Conservation (phyloP, 2,113 vertebrate species). For the Dicentrarchus labrax region DNA sequence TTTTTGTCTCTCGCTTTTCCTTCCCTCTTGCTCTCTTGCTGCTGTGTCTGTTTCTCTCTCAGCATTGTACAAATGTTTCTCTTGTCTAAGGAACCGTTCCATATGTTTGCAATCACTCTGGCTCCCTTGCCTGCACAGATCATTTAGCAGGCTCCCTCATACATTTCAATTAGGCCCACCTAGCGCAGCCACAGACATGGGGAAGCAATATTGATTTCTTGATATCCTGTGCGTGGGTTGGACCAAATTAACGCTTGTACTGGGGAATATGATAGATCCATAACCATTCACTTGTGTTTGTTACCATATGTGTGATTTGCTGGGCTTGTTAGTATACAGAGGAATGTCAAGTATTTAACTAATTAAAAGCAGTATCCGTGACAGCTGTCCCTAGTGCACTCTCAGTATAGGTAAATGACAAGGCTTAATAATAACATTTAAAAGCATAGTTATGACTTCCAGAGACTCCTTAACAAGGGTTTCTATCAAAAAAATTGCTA, state of each 20-base stretch:
- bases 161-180: conserved; percentile 83
- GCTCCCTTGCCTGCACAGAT: conserved; percentile 78
- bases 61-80: conserved; percentile 77
- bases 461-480: not conserved
- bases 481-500: not conserved
- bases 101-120: conserved; percentile 80
- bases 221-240: conserved; percentile 72
- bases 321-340: not conserved
- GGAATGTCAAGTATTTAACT: conserved; percentile 24
- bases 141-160: conserved; percentile 81
- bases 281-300: conserved; percentile 68
- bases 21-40: conserved; percentile 6
- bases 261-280: conserved; percentile 74
- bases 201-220: conserved; percentile 80
- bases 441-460: not conserved
- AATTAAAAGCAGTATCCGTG: conserved; percentile 31
- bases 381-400: conserved; percentile 1
- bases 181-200: conserved; percentile 69
- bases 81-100: conserved; percentile 80
- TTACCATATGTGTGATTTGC: conserved; percentile 40
- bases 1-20: not conserved
- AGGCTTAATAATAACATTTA: not conserved
- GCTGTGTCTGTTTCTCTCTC: conserved; percentile 56
- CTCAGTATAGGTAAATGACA: not conserved
- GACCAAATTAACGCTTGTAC: conserved; percentile 73